Percentiles rank a stretch among this genome's conserved stretches.
Evolutionary conservation across 2,113 vertebrate genomes (phyloP).

Genomic region (Kobus ellipsiprymnus): DNA sequence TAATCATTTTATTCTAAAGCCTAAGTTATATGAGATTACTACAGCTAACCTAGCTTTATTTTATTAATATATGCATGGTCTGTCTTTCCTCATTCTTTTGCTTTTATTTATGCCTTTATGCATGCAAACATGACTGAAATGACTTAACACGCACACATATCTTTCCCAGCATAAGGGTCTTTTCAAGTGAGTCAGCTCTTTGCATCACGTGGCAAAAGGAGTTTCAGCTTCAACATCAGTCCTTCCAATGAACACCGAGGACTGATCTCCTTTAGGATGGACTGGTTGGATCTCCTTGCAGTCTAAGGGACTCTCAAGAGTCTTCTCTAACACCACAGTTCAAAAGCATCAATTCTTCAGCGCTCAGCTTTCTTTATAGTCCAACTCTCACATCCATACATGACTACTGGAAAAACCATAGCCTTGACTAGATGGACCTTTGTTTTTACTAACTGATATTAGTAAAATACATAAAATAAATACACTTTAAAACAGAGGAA

Average conservation of each 20-base stretch:
- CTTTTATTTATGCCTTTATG: background rate
- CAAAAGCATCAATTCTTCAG: background rate
- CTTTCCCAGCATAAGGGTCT: background rate
- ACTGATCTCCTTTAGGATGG: background rate
- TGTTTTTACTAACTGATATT: background rate
- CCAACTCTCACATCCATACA: background rate
- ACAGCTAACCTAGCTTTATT: background rate
- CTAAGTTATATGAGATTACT: background rate
- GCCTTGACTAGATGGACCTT: background rate
- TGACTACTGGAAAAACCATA: background rate
- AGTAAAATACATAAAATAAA: background rate
- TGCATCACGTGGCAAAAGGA: accelerated
- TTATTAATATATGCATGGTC: background rate
- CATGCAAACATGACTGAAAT: background rate
- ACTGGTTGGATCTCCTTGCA: background rate
- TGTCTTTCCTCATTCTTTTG: background rate
- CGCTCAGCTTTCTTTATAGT: background rate
- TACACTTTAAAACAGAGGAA: background rate
- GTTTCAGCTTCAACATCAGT: background rate
- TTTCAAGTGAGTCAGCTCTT: background rate
- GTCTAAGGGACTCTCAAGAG: background rate
- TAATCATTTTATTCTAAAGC: background rate
- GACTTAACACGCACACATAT: background rate
- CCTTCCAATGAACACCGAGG: background rate
- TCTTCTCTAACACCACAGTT: background rate